Base-by-base conservation (phyloP, 1,140 invertebrate species). In the Drosophila kohkoa region DNA sequence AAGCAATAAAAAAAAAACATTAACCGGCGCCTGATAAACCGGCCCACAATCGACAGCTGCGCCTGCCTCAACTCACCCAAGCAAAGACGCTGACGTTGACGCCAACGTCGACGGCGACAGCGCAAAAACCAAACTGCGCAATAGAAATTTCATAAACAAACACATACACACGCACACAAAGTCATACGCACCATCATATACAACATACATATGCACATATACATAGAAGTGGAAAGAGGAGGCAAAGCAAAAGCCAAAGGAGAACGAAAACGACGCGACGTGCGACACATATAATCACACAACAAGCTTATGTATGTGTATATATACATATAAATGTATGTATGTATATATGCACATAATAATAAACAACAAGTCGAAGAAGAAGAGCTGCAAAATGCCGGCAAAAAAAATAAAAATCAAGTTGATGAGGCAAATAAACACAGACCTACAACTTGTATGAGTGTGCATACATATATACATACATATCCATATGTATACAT, bases 111-210 rank as follows among this genome's bases (percentile, higher is more conserved):
- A 35, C 28, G 15, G 2, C 52, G 10, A 35, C 68, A 71, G 67
- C 52, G 69, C 72, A 66, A 66, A 77, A 88, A 75, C 74, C 69
- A 79, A 88, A 88, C 85, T 88, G 85, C 85, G 85, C 85, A 88
- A 88, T 88, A 89, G 80, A 88, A 86, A 86, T 79, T 86, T 86
- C 71, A 86, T 86, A 86, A 85, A 86, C 82, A 85, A 85, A 86
- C 82, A 70, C 32, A n/a, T 43, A 72, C 11, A 49, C 54, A 62
- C 3, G 62, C 35, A 46, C 11, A 64, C 35, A 55, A 28, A 41
- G 11, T 52, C 2, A 49, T n/a, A 46, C 25, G 38, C n/a, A 57
- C 30, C 51, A 7, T 66, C 13, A 48, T 41, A 41, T 57, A 48
- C 45, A 63, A 55, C 63, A 76, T 35, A 32, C 51, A 38, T 20